Percentiles rank a stretch among this genome's conserved stretches.
Evolutionary conservation across 2,113 vertebrate genomes (phyloP).

Genomic region (Chloropsis cyanopogon): DNA sequence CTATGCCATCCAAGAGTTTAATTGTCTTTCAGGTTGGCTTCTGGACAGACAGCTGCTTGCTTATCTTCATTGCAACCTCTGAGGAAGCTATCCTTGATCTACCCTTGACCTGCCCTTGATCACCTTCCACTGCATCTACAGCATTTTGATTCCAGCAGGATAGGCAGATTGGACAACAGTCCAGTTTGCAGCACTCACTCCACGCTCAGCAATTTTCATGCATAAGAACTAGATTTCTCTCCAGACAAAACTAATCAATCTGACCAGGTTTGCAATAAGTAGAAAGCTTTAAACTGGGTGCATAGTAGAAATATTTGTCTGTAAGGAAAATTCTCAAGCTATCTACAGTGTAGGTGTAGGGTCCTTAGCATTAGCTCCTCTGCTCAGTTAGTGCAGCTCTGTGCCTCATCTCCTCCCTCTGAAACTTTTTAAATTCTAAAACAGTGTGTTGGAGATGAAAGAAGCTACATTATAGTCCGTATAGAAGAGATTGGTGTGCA

Average conservation of each 20-base stretch:
- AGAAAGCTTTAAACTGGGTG: not conserved
- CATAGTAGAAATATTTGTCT: not conserved
- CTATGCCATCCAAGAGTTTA: not conserved
- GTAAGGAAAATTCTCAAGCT: not conserved
- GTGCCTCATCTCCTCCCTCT: not conserved
- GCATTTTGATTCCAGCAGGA: not conserved
- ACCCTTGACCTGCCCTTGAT: not conserved
- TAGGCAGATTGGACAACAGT: not conserved
- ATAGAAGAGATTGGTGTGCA: not conserved
- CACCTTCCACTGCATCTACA: not conserved
- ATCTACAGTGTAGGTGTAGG: fast-evolving
- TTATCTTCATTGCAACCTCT: not conserved
- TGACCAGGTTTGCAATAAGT: not conserved
- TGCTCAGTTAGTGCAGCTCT: not conserved
- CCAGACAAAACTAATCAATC: not conserved
- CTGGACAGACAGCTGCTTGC: not conserved
- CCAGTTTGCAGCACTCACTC: not conserved
- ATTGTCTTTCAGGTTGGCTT: not conserved
- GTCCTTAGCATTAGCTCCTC: not conserved
- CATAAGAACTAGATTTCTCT: not conserved
- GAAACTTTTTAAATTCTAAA: not conserved
- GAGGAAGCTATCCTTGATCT: not conserved
- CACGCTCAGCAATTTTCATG: not conserved
- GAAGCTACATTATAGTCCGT: not conserved
- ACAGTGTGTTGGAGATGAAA: not conserved